phyloP scores from a whole-genome alignment of 2,888 invertebrate species.

The Hypsopygia costalis region DNA sequence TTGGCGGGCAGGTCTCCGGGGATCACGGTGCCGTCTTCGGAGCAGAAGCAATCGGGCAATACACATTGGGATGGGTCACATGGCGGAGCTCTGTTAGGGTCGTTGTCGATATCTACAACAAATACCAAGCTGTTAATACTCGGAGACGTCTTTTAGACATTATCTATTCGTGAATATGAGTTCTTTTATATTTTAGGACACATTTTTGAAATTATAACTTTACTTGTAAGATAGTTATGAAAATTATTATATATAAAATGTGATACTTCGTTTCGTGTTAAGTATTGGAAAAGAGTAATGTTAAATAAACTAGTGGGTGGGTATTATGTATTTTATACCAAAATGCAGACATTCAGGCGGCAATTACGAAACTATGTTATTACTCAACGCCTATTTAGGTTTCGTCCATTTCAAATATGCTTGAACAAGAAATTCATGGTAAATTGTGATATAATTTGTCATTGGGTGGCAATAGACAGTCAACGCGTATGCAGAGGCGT shows the following conservation, averaged over 20 bases:
- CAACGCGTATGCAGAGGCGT: slow-evolving; percentile 29
- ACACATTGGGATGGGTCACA: slow-evolving; percentile 93
- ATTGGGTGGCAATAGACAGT: slow-evolving; percentile 25
- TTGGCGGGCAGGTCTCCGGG: slow-evolving; percentile 91
- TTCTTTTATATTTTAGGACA: too few species aligned
- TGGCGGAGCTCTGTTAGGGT: slow-evolving; percentile 94
- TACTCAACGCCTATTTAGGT: slow-evolving; percentile 10
- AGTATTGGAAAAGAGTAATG: too few species aligned
- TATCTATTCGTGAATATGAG: too few species aligned
- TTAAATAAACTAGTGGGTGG: too few species aligned
- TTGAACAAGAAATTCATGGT: slow-evolving; percentile 16
- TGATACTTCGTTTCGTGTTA: too few species aligned
- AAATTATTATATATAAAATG: too few species aligned
- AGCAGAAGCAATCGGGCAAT: slow-evolving; percentile 96
- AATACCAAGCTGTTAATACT: slow-evolving; percentile 12
- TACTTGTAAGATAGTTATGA: too few species aligned
- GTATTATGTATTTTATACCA: neutral
- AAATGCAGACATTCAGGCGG: slow-evolving; percentile 8
- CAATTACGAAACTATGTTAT: slow-evolving; percentile 9
- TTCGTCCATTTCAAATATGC: slow-evolving; percentile 12
- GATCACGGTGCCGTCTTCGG: slow-evolving; percentile 93
- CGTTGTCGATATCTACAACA: slow-evolving; percentile 92
- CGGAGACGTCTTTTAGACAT: too few species aligned
- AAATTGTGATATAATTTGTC: slow-evolving; percentile 21
- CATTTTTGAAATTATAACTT: too few species aligned